These are phyloP conservation scores for Gnathochromis pfefferi DNA, from an alignment of 2,113 vertebrate genomes.

Conservation along the genomic window DNA sequence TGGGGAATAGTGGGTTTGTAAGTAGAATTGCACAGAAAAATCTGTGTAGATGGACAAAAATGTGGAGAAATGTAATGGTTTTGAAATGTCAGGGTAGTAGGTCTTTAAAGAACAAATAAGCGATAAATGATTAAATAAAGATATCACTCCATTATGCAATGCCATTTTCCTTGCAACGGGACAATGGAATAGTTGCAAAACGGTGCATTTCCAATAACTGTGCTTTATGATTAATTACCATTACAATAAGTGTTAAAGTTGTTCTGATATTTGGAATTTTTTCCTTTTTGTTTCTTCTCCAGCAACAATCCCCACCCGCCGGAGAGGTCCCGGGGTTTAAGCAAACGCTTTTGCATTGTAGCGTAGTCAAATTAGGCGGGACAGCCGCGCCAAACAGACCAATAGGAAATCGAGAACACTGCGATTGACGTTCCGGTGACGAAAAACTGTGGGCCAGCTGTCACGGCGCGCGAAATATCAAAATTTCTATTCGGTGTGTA, in stretches of 20 bases:
- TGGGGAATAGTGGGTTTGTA: neutral
- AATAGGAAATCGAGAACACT: slow-evolving; percentile 30
- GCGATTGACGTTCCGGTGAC: slow-evolving; percentile 36
- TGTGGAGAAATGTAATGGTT: neutral
- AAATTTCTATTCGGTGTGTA: slow-evolving; percentile 18
- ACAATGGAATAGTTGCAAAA: neutral
- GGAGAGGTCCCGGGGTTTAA: neutral
- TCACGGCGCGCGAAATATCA: slow-evolving; percentile 70
- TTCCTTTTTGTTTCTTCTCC: neutral
- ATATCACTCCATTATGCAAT: neutral
- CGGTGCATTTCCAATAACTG: neutral
- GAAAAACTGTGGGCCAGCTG: slow-evolving; percentile 31
- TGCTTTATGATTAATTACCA: neutral
- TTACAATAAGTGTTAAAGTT: neutral
- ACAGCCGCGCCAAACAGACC: neutral
- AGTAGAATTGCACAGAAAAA: neutral
- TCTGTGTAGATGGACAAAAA: neutral
- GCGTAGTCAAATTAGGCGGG: slow-evolving; percentile 1
- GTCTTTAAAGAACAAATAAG: neutral
- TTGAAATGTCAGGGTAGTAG: neutral
- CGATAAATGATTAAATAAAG: neutral
- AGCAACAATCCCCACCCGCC: neutral
- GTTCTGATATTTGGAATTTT: neutral
- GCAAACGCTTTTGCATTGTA: neutral
- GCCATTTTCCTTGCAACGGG: neutral